Conservation (phyloP, 2,113 vertebrate species). For the Embiotoca jacksoni region DNA sequence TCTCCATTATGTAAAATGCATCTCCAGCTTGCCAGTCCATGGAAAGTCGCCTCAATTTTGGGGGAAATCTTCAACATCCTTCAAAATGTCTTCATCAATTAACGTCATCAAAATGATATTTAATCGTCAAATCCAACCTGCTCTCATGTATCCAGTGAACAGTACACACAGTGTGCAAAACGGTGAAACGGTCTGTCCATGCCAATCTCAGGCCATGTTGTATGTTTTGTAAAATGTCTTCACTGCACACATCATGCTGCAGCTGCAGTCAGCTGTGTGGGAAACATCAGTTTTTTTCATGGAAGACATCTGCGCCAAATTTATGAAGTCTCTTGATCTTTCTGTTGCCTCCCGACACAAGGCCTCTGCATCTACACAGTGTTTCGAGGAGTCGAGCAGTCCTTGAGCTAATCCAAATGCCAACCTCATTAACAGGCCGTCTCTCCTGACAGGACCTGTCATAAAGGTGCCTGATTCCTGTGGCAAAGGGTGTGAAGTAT, state of each 20-base stretch:
- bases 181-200: constrained; percentile 22
- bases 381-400: not conserved
- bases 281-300: not conserved
- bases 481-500: not conserved
- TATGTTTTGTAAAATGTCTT: constrained; percentile 23
- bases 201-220: not conserved
- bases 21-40: constrained; percentile 40
- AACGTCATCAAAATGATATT: constrained; percentile 1
- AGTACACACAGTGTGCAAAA: constrained; percentile 1
- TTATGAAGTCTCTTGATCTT: constrained; percentile 30
- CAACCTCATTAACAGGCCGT: not conserved
- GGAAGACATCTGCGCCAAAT: constrained; percentile 4
- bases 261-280: constrained; percentile 10
- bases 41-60: constrained; percentile 11
- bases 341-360: not conserved
- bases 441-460: constrained; percentile 2
- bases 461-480: not conserved
- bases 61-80: constrained; percentile 45
- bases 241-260: not conserved
- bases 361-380: not conserved
- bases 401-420: constrained; percentile 26
- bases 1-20: constrained; percentile 20
- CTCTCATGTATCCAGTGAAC: constrained; percentile 38
- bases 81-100: constrained; percentile 26
- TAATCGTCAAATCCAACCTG: constrained; percentile 33